Percentiles rank a stretch among this genome's conserved stretches.
Conservation (phyloP, 1,140 invertebrate species). For the Dryas iulia region DNA sequence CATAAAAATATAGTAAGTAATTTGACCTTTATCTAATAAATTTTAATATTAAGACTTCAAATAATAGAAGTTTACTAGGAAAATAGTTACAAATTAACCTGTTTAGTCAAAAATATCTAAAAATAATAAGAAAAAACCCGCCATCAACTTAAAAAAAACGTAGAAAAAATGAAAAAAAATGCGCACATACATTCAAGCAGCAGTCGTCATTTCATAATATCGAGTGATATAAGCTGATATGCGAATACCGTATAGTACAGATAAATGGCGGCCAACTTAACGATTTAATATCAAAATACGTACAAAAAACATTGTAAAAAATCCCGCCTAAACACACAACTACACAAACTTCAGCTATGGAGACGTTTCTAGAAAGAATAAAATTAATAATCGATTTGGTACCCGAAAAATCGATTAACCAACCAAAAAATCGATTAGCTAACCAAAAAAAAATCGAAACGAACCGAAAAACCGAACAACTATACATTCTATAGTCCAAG, state of each 20-base stretch:
- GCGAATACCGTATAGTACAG: conserved; percentile 35
- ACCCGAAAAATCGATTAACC: background rate
- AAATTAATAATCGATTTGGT: background rate
- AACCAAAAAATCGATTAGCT: no score
- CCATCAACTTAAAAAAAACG: no score
- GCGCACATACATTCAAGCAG: background rate
- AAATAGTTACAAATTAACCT: no score
- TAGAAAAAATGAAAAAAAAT: background rate
- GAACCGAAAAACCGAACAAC: no score
- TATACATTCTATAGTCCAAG: no score
- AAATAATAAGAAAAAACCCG: no score
- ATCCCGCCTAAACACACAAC: conserved; percentile 21
- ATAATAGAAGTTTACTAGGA: no score
- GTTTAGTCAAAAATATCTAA: no score
- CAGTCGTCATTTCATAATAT: conserved; percentile 44
- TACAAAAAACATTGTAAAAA: conserved; percentile 40
- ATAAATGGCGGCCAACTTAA: conserved; percentile 14
- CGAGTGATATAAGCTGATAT: conserved; percentile 63
- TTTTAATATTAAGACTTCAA: no score
- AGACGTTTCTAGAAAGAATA: background rate
- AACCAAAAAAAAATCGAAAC: background rate
- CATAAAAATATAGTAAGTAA: no score
- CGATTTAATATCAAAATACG: conserved; percentile 51
- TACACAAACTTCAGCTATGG: conserved; percentile 25
- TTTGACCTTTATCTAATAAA: no score